Evolutionary conservation across 1,140 invertebrate species (phyloP), one percentile per base, ranked within the genome.

Genomic region (Aphis gossypii): DNA sequence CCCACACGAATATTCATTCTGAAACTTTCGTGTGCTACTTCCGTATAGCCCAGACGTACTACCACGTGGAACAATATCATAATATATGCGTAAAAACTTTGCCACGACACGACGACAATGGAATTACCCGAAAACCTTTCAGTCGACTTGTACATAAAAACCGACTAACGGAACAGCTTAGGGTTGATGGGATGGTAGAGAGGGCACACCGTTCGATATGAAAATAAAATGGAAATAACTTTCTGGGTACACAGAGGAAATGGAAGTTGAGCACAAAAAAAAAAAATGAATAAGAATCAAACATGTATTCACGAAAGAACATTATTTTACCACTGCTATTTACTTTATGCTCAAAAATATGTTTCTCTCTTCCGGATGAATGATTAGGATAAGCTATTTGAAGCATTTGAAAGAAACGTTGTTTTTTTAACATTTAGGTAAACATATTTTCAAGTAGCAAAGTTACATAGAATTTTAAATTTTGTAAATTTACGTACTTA

Each of bases 221-320:
- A 93, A 93, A 93, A 93, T 93, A 93, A 93, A 93, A 93, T 93
- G 92, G 82, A 93, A 93, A 93, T 93, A 93, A 93, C 92, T 93
- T 86, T 93, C 35, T 38, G 92, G 82, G 48, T 56, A 93, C 20
- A 84, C 35, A 21, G 35, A 54, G 82, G 82, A 93, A 93, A 86
- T 93, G 48, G 82, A 82, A 93, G 92, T 93, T 51, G 76, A 92
- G 92, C 92, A 38, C n/a, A 54, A 41, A 84, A 93, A 51, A 92
- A 84, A 92, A 54, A 92, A 92, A 51, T 54, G 30, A 83, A 83
- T 84, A 92, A 86, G 92, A 93, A 93, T 93, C 92, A 93, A 93
- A 93, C 82, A 51, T 86, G 51, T 54, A 56, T 93, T 84, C 48
- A 21, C 92, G 35, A 93, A 86, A 86, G 82, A 93, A 93, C 92